Conservation (phyloP, 1,140 invertebrate genomes). For the Meloidogyne hapla region DNA sequence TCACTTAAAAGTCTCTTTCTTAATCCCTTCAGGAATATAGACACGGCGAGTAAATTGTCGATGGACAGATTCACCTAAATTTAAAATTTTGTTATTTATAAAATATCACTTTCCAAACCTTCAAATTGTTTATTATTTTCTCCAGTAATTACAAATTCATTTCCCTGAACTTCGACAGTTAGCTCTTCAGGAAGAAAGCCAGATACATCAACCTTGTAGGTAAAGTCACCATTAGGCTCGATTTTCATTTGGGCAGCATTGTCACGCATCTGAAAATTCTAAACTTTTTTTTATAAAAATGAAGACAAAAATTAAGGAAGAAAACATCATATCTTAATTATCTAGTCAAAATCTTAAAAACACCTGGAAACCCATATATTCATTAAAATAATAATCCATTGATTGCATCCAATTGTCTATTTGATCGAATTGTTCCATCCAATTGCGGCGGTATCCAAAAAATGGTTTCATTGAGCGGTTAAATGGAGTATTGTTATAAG, state of each 20-base stretch:
- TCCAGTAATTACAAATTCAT: slow-evolving; percentile 1
- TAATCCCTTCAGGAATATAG: slow-evolving; percentile 8
- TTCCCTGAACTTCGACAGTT: slow-evolving; percentile 24
- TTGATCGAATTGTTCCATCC: too few species aligned
- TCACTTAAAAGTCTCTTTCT: slow-evolving; percentile 13
- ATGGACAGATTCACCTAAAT: background rate
- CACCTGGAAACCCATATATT: too few species aligned
- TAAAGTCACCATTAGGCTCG: slow-evolving; percentile 9
- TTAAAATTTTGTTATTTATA: too few species aligned
- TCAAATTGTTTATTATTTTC: background rate
- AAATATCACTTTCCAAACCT: too few species aligned
- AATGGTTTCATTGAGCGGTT: too few species aligned
- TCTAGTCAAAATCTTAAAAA: too few species aligned
- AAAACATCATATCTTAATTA: too few species aligned
- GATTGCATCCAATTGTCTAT: too few species aligned
- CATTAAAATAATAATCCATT: too few species aligned
- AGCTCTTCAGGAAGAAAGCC: slow-evolving; percentile 27
- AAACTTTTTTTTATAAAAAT: too few species aligned
- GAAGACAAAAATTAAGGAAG: background rate
- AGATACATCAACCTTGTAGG: slow-evolving; percentile 25
- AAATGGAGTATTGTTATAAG: too few species aligned
- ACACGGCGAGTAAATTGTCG: slow-evolving; percentile 7
- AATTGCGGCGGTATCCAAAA: too few species aligned
- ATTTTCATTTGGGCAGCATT: background rate
- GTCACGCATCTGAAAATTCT: slow-evolving; percentile 7